Conservation (phyloP, 2,888 invertebrate genomes). For the Monoplex corrugatus region DNA sequence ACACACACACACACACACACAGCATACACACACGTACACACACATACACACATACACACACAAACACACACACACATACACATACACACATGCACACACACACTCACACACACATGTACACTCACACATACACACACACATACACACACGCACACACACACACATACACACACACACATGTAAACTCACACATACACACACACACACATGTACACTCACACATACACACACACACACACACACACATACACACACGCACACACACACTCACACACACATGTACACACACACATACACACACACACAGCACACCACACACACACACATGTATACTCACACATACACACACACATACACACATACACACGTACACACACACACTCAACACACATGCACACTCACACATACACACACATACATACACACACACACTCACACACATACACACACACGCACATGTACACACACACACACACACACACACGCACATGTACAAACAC, state of each 20-base stretch:
- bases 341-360: background rate
- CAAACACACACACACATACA: background rate
- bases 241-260: background rate
- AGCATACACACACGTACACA: background rate
- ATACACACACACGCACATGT: background rate
- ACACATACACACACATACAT: conserved; percentile 32
- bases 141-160: background rate
- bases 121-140: background rate
- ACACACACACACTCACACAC: conserved; percentile 1
- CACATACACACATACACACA: background rate
- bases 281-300: conserved; percentile 19
- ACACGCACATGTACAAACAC: conserved; percentile 34
- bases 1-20: too few species aligned
- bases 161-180: conserved; percentile 5
- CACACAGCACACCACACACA: background rate
- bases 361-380: background rate
- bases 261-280: conserved; percentile 27
- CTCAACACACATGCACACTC: background rate
- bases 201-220: background rate
- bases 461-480: background rate
- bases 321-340: background rate
- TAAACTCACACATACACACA: background rate
- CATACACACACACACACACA: conserved; percentile 1
- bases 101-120: background rate
- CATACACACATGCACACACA: background rate